Percentiles rank a stretch among this genome's conserved stretches.
phyloP scores from a whole-genome alignment of 2,113 vertebrate species.

The Xiphias gladius region DNA sequence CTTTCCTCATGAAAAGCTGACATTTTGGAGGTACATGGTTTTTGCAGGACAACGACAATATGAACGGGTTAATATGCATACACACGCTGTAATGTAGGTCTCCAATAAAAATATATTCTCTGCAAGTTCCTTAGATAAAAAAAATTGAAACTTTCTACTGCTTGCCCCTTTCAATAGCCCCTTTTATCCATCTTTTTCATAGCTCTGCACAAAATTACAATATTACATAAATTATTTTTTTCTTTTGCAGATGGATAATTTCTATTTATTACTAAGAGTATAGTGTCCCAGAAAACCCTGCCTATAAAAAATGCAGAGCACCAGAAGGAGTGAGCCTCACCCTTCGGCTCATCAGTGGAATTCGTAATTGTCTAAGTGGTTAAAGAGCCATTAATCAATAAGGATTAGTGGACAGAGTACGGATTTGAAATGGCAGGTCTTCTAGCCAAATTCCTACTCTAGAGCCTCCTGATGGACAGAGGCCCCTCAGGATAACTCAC shows the following conservation, averaged over 20 bases:
- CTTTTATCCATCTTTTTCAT: constrained; percentile 13
- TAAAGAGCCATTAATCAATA: constrained; percentile 68
- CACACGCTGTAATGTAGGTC: background rate
- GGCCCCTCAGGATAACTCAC: constrained; percentile 36
- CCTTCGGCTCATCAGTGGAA: constrained; percentile 39
- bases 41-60: background rate
- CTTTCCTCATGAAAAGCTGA: too few relatives aligned
- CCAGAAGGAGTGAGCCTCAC: constrained; percentile 6
- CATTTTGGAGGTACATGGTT: background rate
- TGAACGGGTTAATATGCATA: background rate
- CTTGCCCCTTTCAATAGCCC: constrained; percentile 26
- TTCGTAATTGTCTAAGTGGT: constrained; percentile 53
- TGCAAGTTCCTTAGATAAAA: background rate
- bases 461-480: constrained; percentile 36
- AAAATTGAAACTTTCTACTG: too few relatives aligned
- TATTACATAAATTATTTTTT: constrained; percentile 15
- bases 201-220: constrained; percentile 29
- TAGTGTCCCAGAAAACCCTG: background rate
- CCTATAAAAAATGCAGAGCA: constrained; percentile 1
- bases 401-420: constrained; percentile 56
- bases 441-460: constrained; percentile 41
- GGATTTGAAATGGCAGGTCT: constrained; percentile 37
- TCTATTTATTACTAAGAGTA: background rate
- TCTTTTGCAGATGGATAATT: constrained; percentile 4
- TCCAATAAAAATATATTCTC: background rate